phyloP scores from a whole-genome alignment of 2,797 vertebrate species.

The Sebastes taczanowskii region DNA sequence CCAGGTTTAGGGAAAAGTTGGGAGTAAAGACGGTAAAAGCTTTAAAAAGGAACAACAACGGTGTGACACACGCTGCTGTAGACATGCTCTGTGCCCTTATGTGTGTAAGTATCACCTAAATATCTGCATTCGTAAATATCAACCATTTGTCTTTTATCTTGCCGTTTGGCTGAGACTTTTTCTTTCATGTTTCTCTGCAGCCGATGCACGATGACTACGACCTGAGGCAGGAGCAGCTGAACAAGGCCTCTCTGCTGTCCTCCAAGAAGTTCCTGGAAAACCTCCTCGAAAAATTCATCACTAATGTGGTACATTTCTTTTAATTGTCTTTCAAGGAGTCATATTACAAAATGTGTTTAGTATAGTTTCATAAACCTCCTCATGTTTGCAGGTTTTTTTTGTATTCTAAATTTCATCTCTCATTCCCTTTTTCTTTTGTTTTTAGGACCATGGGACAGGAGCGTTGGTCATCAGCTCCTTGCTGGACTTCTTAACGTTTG shows the following conservation, averaged over 20 bases:
- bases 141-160: neutral
- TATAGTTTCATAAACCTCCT: neutral
- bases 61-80: constrained; percentile 95
- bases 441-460: constrained; percentile 95
- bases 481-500: constrained; percentile 98
- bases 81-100: constrained; percentile 99
- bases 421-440: constrained; percentile 7
- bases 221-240: constrained; percentile 97
- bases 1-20: constrained; percentile 94
- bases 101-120: constrained; percentile 92
- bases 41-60: constrained; percentile 95
- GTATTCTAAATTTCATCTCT: neutral
- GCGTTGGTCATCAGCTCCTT: constrained; percentile 98
- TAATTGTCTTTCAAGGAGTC: neutral
- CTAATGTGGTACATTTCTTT: constrained; percentile 90
- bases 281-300: constrained; percentile 98
- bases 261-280: constrained; percentile 99
- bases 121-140: neutral
- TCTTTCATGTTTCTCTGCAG: constrained; percentile 68
- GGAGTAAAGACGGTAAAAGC: constrained; percentile 99
- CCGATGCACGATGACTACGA: constrained; percentile 99
- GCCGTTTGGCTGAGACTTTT: constrained; percentile 5
- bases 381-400: neutral
- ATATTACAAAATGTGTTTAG: neutral
- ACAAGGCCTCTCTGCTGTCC: constrained; percentile 98